phyloP scores from a whole-genome alignment of 2,888 invertebrate genomes.

The Aphodius sticticus region DNA sequence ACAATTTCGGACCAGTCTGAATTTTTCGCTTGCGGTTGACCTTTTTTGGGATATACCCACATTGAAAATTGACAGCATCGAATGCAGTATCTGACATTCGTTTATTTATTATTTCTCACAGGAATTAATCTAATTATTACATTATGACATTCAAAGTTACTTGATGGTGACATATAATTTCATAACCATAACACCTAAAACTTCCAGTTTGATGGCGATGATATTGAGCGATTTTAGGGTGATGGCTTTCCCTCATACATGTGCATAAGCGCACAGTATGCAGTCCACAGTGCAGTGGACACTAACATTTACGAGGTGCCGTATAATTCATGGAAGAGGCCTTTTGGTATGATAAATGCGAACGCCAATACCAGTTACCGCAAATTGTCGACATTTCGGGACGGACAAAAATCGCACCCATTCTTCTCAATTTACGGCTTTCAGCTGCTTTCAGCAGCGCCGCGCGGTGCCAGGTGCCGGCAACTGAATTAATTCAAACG shows the following conservation, averaged over 20 bases:
- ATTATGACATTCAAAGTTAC: too few species aligned
- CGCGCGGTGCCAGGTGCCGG: constrained; percentile 27
- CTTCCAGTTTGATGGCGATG: background rate
- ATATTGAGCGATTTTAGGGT: background rate
- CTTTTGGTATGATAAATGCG: constrained; percentile 51
- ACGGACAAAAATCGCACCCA: constrained; percentile 50
- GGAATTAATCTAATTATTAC: too few species aligned
- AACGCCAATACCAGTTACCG: constrained; percentile 52
- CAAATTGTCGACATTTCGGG: constrained; percentile 45
- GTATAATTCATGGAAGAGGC: constrained; percentile 49
- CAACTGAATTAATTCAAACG: constrained; percentile 4
- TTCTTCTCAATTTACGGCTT: constrained; percentile 50
- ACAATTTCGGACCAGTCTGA: too few species aligned
- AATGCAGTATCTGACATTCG: too few species aligned
- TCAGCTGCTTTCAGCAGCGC: constrained; percentile 44
- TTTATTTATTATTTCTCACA: too few species aligned
- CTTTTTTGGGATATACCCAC: too few species aligned
- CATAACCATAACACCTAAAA: background rate
- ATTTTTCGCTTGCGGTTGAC: too few species aligned
- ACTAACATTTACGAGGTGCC: constrained; percentile 33
- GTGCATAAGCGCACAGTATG: background rate
- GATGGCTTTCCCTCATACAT: background rate
- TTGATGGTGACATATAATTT: background rate
- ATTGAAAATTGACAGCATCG: too few species aligned
- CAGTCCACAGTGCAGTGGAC: background rate